Base-by-base conservation (phyloP, 1,140 invertebrate species). In the Saxidomus purpurata region DNA sequence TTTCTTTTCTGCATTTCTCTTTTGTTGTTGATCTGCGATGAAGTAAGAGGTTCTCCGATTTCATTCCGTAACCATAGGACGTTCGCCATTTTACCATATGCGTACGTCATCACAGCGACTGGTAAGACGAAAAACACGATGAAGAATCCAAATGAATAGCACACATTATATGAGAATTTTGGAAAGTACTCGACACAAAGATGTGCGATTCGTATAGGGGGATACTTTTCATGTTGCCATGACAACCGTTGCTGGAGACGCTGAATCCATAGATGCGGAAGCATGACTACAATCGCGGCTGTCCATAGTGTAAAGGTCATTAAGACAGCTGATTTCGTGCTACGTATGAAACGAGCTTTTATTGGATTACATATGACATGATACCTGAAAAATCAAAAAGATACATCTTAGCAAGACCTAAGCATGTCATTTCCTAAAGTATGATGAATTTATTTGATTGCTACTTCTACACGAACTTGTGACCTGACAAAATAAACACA, bases 141-240 rank as follows among this genome's bases (percentile, higher is more conserved):
- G 59, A 91, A 91, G 52, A 89, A 80, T 38, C 77, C 67, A 28
- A 97, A 95, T 0, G 98, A 98, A 94, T 98, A 98, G 1, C 97
- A 97, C 19, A 95, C 92, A 79, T 98, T 97, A 0, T 97, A 97
- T 22, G 96, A 97, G 9, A 97, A 97, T n/a, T 96, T 96, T 6
- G 47, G 61, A 67, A 91, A 89, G 36, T 84, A 83, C 61, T 92
- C 92, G 13, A 79, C 89, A 76, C 92, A 82, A 97, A 98, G 38
- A 97, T 97, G 9, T 97, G 97, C 94, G 97, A 98, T 1, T 95
- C 96, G 91, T 97, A 97, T 88, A 94, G 96, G 93, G 97, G 96
- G 40, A 98, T 94, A 87, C 97, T 96, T 0, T 97, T 98, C 92
- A 97, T 92, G 91, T 91, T 98, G 97, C 59, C 25, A 69, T 17